A percentile compares a stretch with the other conserved stretches of the same genome.
Conservation (phyloP, 2,888 invertebrate species). For the Agonum fuliginosum region DNA sequence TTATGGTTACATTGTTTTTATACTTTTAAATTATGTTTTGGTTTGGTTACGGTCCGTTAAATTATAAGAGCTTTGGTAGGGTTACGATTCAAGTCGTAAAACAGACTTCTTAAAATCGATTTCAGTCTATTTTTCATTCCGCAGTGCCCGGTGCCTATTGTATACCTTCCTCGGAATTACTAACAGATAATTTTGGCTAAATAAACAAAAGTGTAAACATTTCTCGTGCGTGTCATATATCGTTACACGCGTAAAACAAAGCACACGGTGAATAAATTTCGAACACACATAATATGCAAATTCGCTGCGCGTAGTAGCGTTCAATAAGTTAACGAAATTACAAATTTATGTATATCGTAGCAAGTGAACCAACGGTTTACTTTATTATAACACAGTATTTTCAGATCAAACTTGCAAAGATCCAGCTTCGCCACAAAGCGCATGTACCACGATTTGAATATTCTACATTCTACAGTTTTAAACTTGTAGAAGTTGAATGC, state of each 20-base stretch:
- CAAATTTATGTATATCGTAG: constrained; percentile 21
- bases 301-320: not conserved
- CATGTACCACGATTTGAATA: constrained; percentile 16
- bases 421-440: not conserved
- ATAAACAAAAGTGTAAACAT: constrained; percentile 8
- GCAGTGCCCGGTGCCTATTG: too few species aligned
- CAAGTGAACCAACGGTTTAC: constrained; percentile 10
- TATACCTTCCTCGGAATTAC: not conserved
- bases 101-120: constrained; percentile 5
- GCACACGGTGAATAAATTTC: not conserved
- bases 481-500: constrained; percentile 9
- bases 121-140: not conserved
- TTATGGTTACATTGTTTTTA: constrained; percentile 8
- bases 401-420: not conserved
- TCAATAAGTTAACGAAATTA: constrained; percentile 23
- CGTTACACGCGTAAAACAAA: not conserved
- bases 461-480: constrained; percentile 2
- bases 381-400: constrained; percentile 21
- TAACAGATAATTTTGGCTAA: not conserved
- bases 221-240: not conserved
- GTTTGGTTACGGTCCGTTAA: constrained; percentile 12
- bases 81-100: not conserved
- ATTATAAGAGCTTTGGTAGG: not conserved
- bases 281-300: constrained; percentile 19
- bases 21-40: constrained; percentile 22